Base-by-base conservation (phyloP, 2,797 vertebrate genomes). In the Otus scops region DNA sequence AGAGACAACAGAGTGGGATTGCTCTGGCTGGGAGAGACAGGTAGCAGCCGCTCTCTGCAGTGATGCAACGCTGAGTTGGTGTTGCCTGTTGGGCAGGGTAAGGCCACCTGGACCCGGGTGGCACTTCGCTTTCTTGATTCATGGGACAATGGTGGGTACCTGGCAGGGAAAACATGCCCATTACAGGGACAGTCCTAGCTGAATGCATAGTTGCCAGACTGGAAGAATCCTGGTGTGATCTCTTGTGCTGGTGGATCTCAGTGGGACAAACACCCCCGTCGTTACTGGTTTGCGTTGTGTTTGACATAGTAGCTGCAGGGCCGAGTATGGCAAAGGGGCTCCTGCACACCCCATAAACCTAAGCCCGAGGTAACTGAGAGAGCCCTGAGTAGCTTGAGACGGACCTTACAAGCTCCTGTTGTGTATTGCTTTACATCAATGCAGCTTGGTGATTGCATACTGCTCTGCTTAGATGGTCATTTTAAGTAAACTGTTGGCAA, bases 1-100 rank as follows among this genome's bases (percentile, higher is more conserved):
- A 36, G 16, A 36, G 41, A n/a, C 11, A 59, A 9, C 63, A 45
- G 54, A 74, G 69, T 0, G 0, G 48, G 70, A 43, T 45, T 70
- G 57, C 24, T 56, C 48, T 22, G 56, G 26, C 73, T 48, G 39
- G 48, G 53, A 56, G 36, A 56, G 13, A 36, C 48, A 32, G 48
- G 48, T 10, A 59, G 48, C 48, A 74, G 68, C 51, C 0, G 0
- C 34, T 36, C 53, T 54, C 64, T 67, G 60, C 23, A 30, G 50
- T 28, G 70, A 20, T 30, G 61, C n/a, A 27, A 12, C 1, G 1
- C 56, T 1, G 13, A 26, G 32, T 5, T 67, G 65, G 41, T 38
- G 18, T 20, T 60, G 41, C 60, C 41, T 22, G 17, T 48, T 61
- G 43, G 51, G 60, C 43, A 68, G 43, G 47, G 27, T 48, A 11